phyloP scores from a whole-genome alignment of 2,888 invertebrate species.

The Hirtodrosophila cameraria region DNA sequence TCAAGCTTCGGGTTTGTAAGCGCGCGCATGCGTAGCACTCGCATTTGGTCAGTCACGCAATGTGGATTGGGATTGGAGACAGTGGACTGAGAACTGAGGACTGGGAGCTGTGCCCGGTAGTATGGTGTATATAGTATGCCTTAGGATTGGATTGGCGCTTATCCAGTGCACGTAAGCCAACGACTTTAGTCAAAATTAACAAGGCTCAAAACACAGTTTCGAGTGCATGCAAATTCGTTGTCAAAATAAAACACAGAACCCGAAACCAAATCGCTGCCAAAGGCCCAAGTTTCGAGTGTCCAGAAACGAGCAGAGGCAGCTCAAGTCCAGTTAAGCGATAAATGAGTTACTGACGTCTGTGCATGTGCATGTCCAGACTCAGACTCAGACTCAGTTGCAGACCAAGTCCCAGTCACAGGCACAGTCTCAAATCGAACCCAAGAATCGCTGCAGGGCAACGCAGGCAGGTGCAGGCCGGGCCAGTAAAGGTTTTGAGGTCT shows the following conservation, averaged over 20 bases:
- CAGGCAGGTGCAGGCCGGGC: constrained; percentile 59
- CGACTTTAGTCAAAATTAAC: constrained; percentile 79
- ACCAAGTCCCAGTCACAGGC: not conserved
- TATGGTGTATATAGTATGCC: not conserved
- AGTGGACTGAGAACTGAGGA: constrained; percentile 20
- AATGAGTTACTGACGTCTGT: constrained; percentile 77
- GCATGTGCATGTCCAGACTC: constrained; percentile 69
- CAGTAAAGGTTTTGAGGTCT: constrained; percentile 12
- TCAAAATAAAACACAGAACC: constrained; percentile 63
- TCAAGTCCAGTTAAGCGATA: constrained; percentile 74
- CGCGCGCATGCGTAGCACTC: constrained; percentile 82
- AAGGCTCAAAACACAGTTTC: constrained; percentile 82
- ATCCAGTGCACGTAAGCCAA: constrained; percentile 60
- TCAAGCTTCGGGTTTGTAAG: constrained; percentile 74
- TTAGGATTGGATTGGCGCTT: constrained; percentile 40
- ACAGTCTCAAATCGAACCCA: constrained; percentile 25
- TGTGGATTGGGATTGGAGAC: constrained; percentile 25
- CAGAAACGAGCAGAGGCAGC: constrained; percentile 8
- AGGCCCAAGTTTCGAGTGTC: constrained; percentile 10
- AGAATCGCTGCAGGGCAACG: constrained; percentile 43
- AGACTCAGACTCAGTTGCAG: constrained; percentile 24
- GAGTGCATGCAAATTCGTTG: constrained; percentile 83
- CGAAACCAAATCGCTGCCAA: constrained; percentile 29
- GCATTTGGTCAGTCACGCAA: constrained; percentile 73
- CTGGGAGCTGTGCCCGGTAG: not conserved